Base-by-base conservation (phyloP, 2,113 vertebrate genomes). In the Lamprotornis superbus region DNA sequence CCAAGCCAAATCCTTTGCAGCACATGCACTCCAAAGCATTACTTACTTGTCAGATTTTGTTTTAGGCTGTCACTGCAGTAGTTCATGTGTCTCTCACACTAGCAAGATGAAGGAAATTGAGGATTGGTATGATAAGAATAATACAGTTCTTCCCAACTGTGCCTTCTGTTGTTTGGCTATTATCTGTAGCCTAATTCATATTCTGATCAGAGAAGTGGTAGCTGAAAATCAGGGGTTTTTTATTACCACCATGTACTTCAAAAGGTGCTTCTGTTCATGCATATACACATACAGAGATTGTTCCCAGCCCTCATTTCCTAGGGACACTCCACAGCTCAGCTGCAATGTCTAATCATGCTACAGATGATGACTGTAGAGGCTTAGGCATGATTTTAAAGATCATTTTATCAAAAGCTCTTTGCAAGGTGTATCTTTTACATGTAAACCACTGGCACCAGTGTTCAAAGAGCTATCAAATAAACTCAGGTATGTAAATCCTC, bases 141-240 rank as follows among this genome's bases (percentile, higher is more conserved):
- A 96, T 55, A 93, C 13, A 9, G 57, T 79, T 89, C 84, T 96
- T 95, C 85, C 68, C 92, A 90, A 75, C 78, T 56, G n/a, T 95
- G 89, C 92, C 87, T 95, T 95, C 84, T 96, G 95, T 95, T 95
- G 93, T 83, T 94, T 96, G 89, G 90, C 92, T 95, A 89, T 96
- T 97, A 89, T 96, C 76, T 86, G 56, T 82, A 97, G 93, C 90
- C 96, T 97, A 93, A 98, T 98, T 98, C 96, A 88, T 97, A 98
- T 97, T 97, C 98, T 73, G 94, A 96, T 97, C 97, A 97, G 97
- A 96, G 88, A 83, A 79, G 59, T 56, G 71, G 87, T 55, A 93
- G 78, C 84, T 88, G 93, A 95, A 97, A 97, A 94, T 68, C 75
- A 75, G 93, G 46, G 5, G 0, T 6, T 59, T 95, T 97, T 97